Conservation (phyloP, 1,140 invertebrate genomes). For the Temnothorax curvispinosus region DNA sequence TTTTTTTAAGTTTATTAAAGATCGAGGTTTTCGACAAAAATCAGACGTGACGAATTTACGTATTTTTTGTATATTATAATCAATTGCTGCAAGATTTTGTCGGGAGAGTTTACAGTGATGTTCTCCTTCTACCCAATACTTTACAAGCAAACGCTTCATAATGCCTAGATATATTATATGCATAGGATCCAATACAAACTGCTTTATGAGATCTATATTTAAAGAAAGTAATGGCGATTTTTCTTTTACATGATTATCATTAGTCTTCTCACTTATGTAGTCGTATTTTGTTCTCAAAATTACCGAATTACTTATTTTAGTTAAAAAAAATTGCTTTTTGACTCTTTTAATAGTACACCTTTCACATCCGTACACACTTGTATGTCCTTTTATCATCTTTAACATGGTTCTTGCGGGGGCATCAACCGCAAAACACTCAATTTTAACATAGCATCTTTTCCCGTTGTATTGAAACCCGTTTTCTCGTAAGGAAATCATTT, state of each 20-base stretch:
- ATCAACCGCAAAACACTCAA: background rate
- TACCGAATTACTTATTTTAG: background rate
- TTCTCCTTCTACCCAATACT: background rate
- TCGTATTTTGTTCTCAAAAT: background rate
- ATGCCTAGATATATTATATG: background rate
- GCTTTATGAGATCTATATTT: background rate
- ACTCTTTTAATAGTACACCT: conserved; percentile 16
- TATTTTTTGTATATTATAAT: background rate
- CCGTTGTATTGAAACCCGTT: background rate
- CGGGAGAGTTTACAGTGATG: background rate
- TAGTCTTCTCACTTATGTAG: background rate
- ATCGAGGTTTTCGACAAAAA: conserved; percentile 16
- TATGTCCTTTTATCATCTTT: conserved; percentile 6
- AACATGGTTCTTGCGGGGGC: background rate
- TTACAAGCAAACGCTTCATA: background rate
- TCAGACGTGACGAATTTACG: background rate
- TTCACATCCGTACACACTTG: background rate
- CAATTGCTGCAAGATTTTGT: conserved; percentile 3
- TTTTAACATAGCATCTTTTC: background rate
- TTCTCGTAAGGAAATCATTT: background rate
- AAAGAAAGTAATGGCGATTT: background rate
- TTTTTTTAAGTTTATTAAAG: background rate
- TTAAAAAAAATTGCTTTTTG: background rate
- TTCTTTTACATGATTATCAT: background rate
- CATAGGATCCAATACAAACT: background rate